Base-by-base conservation (phyloP, 2,797 vertebrate genomes). In the Rachycentron canadum region DNA sequence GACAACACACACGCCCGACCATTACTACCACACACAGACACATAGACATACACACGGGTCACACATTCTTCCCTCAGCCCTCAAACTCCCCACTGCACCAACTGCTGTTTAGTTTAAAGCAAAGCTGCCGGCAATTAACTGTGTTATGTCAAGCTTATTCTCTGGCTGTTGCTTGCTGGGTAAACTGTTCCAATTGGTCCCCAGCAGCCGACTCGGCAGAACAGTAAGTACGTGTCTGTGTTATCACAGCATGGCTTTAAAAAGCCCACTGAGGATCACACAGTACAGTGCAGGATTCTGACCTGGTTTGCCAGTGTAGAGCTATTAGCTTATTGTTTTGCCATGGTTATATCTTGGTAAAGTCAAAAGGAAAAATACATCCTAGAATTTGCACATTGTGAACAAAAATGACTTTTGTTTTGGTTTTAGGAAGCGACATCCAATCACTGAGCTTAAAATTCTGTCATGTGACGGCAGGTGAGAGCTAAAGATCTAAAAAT, bases 91-190 rank as follows among this genome's bases (percentile, higher is more conserved):
- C 49, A 36, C 76, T 65, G 73, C 81, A 85, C 74, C 75, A 67
- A 88, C 87, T 90, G 87, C 83, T 90, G 86, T 93, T 94, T 93
- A 87, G 89, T 90, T 93, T 93, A 90, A 93, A 93, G 89, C 38
- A 30, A 86, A 87, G 84, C 91, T 85, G 87, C 79, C 73, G 78
- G 88, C 88, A 90, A 94, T 94, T 94, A 93, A 92, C 86, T 82
- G 88, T 91, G 94, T 91, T 92, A 91, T 90, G 92, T 91, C 90
- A 92, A 90, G 87, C 86, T 75, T 88, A 89, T 92, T 93, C 85
- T 86, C 86, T 86, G 81, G 89, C 87, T 75, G 85, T 86, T 90
- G 78, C 91, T 90, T 5, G 66, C 79, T 86, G 86, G 79, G 81
- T 92, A 93, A 94, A 93, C 89, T 90, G 82, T 90, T 92, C 79